Base-by-base conservation (phyloP, 2,888 invertebrate species). In the Elysia crispata region DNA sequence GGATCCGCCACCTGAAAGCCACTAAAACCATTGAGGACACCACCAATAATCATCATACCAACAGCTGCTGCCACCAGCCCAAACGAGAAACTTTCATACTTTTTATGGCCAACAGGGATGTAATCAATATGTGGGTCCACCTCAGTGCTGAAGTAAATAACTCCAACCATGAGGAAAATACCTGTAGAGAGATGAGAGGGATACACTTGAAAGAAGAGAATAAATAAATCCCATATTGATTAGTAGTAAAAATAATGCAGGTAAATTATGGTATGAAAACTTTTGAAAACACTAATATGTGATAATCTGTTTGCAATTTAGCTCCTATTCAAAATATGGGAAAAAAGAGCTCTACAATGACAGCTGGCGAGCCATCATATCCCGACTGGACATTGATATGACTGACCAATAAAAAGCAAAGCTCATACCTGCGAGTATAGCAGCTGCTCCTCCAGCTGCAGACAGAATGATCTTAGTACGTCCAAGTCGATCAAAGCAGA, bases 101-200 rank as follows among this genome's bases (percentile, higher is more conserved):
- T 33, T 1, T 30, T 30, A 20, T 33, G 23, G 20, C 64, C 67
- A 0, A 49, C 41, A 13, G 31, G 1, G 18, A 74, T 25, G 66
- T 66, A 67, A 13, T 74, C 79, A 33, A 50, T 25, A 11, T 67
- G 20, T n/a, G 74, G 50, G 31, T 79, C 66, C 18, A 79, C 79
- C 33, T 62, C 66, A 5, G 23, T 41, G 20, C 49, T 66, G 74
- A 79, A 79, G 11, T 74, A 23, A 67, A 74, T 74, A 1, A 72
- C 30, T 5, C 79, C 74, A 28, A 79, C 72, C 50, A 78, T 23
- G 6, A 78, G 5, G 60, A 78, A 54, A 23, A 77, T 18, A 18
- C 77, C 77, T 77, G 70, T 20, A 57, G 31, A 70, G 15, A 25
- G 41, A 70, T 25, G 8, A 33, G n/a, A n/a, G n/a, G n/a, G n/a